phyloP scores from a whole-genome alignment of 2,888 invertebrate genomes.

The Trachelus tabidus region DNA sequence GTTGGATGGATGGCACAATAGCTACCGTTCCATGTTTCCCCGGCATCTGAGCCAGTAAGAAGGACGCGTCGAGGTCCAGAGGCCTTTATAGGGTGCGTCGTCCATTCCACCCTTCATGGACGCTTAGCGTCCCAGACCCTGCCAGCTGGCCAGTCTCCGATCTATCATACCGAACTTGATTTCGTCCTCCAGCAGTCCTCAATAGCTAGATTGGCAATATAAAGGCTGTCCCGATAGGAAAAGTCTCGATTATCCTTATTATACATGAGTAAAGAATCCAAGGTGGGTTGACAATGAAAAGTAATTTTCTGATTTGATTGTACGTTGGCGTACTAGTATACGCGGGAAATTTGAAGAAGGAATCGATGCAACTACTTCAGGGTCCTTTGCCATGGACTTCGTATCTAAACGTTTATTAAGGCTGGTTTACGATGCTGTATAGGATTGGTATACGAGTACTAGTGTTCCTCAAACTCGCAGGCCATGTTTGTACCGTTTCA shows the following conservation, averaged over 20 bases:
- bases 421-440: slow-evolving; percentile 28
- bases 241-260: neutral
- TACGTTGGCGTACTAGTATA: neutral
- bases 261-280: neutral
- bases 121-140: slow-evolving; percentile 37
- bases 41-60: neutral
- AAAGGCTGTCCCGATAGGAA: neutral
- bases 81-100: slow-evolving; percentile 40
- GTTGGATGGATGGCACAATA: slow-evolving; percentile 51
- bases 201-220: slow-evolving; percentile 49
- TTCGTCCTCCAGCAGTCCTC: slow-evolving; percentile 54
- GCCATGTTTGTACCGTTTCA: slow-evolving; percentile 35
- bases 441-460: slow-evolving; percentile 20
- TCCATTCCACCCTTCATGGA: slow-evolving; percentile 31
- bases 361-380: neutral
- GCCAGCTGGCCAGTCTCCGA: slow-evolving; percentile 55
- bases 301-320: neutral
- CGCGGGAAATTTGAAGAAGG: neutral
- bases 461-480: slow-evolving; percentile 18
- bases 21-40: slow-evolving; percentile 30
- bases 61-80: slow-evolving; percentile 25
- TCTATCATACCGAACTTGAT: slow-evolving; percentile 64
- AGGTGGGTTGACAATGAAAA: neutral
- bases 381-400: neutral
- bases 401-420: slow-evolving; percentile 11